Evolutionary conservation across 2,113 vertebrate species (phyloP).

Genomic region (Rostratula benghalensis): DNA sequence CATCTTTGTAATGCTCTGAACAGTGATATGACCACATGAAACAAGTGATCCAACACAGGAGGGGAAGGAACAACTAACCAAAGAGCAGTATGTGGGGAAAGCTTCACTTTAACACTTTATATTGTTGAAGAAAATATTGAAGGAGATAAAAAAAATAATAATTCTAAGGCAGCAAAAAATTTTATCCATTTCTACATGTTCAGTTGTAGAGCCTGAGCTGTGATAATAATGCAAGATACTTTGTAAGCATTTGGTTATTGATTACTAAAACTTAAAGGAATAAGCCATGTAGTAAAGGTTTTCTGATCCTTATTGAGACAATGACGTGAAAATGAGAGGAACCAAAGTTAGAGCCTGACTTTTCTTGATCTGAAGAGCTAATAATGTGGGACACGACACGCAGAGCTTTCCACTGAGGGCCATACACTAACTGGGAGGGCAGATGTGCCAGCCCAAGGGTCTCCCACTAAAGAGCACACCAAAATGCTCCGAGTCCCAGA

Average conservation of each 20-base stretch:
- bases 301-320: neutral
- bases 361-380: neutral
- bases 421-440: neutral
- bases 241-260: neutral
- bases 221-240: neutral
- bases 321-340: neutral
- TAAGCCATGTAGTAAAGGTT: neutral
- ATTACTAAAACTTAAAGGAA: neutral
- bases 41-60: neutral
- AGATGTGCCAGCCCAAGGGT: neutral
- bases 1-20: neutral
- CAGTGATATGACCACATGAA: neutral
- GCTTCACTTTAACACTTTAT: neutral
- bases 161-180: neutral
- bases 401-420: neutral
- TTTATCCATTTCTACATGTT: neutral
- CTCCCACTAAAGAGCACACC: neutral
- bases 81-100: neutral
- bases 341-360: neutral
- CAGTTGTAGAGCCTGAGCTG: neutral
- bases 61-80: neutral
- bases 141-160: neutral
- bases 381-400: rapidly evolving
- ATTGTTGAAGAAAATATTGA: neutral
- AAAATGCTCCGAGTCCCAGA: neutral